These are phyloP conservation scores for Lepilemur ruficaudatus DNA, from an alignment of 2,797 vertebrate genomes.

Conservation along the genomic window DNA sequence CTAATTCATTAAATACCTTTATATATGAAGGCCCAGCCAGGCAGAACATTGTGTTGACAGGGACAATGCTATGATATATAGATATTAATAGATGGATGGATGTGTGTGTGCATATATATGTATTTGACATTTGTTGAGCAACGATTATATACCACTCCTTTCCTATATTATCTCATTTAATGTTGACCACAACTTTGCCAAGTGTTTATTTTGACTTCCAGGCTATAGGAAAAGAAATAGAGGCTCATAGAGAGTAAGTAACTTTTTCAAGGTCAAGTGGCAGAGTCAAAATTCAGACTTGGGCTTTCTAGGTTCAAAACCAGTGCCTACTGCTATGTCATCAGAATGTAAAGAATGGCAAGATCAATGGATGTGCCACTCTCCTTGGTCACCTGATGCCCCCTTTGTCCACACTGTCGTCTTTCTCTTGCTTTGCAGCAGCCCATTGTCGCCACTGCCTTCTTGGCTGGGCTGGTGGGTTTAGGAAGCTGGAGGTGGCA, in stretches of 20 bases:
- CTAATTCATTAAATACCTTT: constrained; percentile 81
- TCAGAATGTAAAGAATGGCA: neutral
- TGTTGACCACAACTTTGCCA: neutral
- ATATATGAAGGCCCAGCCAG: constrained; percentile 72
- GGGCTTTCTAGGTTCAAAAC: neutral
- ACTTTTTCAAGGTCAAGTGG: neutral
- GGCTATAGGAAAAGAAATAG: neutral
- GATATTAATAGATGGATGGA: neutral
- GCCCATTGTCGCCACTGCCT: rapidly evolving
- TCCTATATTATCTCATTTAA: neutral
- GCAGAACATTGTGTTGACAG: constrained; percentile 75
- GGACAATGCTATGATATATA: neutral
- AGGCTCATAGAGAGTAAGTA: neutral
- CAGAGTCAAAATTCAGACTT: neutral
- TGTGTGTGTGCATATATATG: neutral
- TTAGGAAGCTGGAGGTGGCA: neutral
- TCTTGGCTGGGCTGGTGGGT: neutral
- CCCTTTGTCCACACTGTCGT: neutral
- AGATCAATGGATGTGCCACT: neutral
- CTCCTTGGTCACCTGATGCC: neutral
- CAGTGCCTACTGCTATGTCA: neutral
- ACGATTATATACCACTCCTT: neutral
- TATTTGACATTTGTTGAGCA: neutral
- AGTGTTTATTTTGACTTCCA: neutral
- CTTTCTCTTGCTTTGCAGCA: neutral